phyloP scores from a whole-genome alignment of 1,140 invertebrate species.

The Coenobita brevimanus region DNA sequence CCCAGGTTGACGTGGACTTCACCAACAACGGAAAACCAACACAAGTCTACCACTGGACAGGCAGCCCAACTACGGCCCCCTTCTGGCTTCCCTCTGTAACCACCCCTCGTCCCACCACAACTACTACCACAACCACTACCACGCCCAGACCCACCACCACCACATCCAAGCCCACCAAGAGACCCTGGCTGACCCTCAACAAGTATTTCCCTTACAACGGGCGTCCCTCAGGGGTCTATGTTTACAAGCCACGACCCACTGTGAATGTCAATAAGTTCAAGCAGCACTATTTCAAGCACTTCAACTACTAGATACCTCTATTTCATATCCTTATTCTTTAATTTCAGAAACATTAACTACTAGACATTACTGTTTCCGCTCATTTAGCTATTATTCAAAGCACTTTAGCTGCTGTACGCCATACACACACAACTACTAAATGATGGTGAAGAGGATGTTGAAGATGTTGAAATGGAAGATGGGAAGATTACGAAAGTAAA shows the following conservation, averaged over 20 bases:
- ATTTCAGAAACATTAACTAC: too few relatives aligned
- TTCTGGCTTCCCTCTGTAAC: constrained; percentile 6
- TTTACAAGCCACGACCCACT: constrained; percentile 37
- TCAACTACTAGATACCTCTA: constrained; percentile 51
- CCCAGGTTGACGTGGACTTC: constrained; percentile 40
- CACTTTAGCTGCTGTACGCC: too few relatives aligned
- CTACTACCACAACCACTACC: constrained; percentile 20
- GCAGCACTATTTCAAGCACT: constrained; percentile 52
- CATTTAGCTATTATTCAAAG: too few relatives aligned
- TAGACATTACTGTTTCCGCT: too few relatives aligned
- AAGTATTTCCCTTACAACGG: constrained; percentile 59
- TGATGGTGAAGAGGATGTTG: too few relatives aligned
- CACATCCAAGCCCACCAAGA: constrained; percentile 21
- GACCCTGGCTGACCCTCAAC: constrained; percentile 36
- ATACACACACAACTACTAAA: too few relatives aligned
- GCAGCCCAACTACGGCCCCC: not conserved
- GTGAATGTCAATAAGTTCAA: constrained; percentile 36
- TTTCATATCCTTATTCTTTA: too few relatives aligned
- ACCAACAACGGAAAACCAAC: constrained; percentile 42
- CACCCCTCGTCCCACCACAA: constrained; percentile 8
- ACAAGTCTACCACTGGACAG: constrained; percentile 52
- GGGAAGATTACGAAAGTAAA: too few relatives aligned
- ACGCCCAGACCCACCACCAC: not conserved
- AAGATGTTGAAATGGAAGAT: too few relatives aligned
- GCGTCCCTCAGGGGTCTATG: constrained; percentile 40